Evolutionary conservation across 1,140 invertebrate species (phyloP).

Genomic region (Drosophila sulfurigaster): DNA sequence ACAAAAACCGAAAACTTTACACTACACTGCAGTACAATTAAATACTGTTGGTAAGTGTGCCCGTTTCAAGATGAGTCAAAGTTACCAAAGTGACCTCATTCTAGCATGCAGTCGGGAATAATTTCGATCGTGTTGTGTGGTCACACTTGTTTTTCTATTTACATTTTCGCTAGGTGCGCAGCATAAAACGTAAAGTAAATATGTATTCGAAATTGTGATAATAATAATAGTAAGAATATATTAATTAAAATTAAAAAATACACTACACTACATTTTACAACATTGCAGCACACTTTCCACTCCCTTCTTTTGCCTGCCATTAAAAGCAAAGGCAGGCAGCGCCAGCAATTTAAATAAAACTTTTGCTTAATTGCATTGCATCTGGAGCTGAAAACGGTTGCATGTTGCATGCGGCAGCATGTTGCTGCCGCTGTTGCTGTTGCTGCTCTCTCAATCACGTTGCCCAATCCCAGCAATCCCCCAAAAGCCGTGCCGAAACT

Average conservation of each 20-base stretch:
- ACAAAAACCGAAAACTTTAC: conserved; percentile 40
- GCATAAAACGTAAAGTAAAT: too few species aligned
- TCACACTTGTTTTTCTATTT: too few species aligned
- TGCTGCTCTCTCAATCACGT: conserved; percentile 42
- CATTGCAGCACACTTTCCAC: neutral
- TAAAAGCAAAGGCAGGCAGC: conserved; percentile 33
- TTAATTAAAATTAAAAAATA: neutral
- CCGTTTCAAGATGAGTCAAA: too few species aligned
- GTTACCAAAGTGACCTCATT: too few species aligned
- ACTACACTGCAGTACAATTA: conserved; percentile 1
- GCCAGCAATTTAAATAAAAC: conserved; percentile 81
- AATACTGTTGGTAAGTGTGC: too few species aligned
- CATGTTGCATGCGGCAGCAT: conserved; percentile 50
- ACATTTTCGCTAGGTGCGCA: too few species aligned
- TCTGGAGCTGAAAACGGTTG: conserved; percentile 53
- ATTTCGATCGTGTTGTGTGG: too few species aligned
- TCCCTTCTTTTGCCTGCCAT: neutral
- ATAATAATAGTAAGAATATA: too few species aligned
- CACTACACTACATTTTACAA: neutral
- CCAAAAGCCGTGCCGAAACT: conserved; percentile 5
- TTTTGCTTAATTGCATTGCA: conserved; percentile 80
- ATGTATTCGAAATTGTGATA: too few species aligned
- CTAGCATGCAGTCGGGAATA: too few species aligned
- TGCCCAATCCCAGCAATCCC: conserved; percentile 13
- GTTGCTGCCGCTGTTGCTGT: conserved; percentile 35